Percentiles rank a stretch among this genome's conserved stretches.
These are phyloP conservation scores for Hybognathus amarus DNA, from an alignment of 2,797 vertebrate genomes.

Conservation along the genomic window DNA sequence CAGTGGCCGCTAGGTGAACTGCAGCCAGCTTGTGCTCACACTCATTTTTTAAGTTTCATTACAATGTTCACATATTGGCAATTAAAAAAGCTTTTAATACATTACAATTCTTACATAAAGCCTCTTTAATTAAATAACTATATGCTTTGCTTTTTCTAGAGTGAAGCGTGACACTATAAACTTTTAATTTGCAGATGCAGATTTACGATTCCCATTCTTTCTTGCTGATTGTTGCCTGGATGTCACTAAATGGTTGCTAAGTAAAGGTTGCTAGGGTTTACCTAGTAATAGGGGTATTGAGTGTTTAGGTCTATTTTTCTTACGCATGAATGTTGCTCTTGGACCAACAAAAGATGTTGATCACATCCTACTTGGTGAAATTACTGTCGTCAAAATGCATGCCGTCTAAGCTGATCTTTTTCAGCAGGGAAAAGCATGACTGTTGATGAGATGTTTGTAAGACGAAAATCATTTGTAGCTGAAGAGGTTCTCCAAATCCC, in stretches of 20 bases:
- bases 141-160: not conserved
- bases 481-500: slow-evolving; percentile 21
- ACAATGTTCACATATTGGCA: not conserved
- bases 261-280: not conserved
- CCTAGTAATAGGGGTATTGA: not conserved
- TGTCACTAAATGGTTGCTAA: not conserved
- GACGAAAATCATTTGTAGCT: slow-evolving; percentile 10
- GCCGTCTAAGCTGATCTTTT: slow-evolving; percentile 20
- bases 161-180: not conserved
- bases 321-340: not conserved
- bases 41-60: not conserved
- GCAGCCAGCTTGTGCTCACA: not conserved
- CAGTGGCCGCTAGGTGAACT: not conserved
- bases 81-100: too few relatives aligned
- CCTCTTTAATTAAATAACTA: not conserved
- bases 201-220: not conserved
- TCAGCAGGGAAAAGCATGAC: slow-evolving; percentile 53
- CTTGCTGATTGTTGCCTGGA: not conserved
- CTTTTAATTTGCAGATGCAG: not conserved
- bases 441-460: slow-evolving; percentile 25
- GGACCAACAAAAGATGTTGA: slow-evolving; percentile 9
- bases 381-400: not conserved
- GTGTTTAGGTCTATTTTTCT: not conserved
- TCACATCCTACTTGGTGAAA: not conserved
- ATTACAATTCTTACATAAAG: not conserved